phyloP scores from a whole-genome alignment of 2,888 invertebrate species.

The Drosophila histrio region DNA sequence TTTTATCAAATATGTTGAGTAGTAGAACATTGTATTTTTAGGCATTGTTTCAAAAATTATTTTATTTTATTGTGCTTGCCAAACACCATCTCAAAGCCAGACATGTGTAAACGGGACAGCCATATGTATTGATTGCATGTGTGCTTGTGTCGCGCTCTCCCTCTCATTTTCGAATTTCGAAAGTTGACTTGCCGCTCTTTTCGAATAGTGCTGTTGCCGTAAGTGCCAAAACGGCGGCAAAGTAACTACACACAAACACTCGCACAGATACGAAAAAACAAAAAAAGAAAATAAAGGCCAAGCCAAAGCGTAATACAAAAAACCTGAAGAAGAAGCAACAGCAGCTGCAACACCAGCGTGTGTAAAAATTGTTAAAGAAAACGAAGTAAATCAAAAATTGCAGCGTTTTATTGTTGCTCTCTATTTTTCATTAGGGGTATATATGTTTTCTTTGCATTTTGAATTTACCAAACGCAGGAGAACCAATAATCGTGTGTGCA shows the following conservation, averaged over 20 bases:
- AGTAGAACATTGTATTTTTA: not conserved
- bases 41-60: constrained; percentile 17
- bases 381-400: constrained; percentile 23
- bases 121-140: constrained; percentile 18
- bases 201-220: constrained; percentile 64
- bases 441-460: constrained; percentile 25
- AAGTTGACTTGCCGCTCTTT: constrained; percentile 63
- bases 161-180: constrained; percentile 72
- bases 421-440: constrained; percentile 21
- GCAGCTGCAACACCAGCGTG: constrained; percentile 43
- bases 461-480: constrained; percentile 38
- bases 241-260: constrained; percentile 65
- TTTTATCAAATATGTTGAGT: not conserved
- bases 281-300: constrained; percentile 53
- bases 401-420: constrained; percentile 16
- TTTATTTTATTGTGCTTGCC: constrained; percentile 28
- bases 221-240: constrained; percentile 77
- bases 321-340: constrained; percentile 65
- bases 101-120: constrained; percentile 54
- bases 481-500: constrained; percentile 2
- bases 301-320: constrained; percentile 53
- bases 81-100: constrained; percentile 37
- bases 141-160: constrained; percentile 31
- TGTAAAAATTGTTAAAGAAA: constrained; percentile 37
- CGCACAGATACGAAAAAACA: constrained; percentile 33